Evolutionary conservation across 2,113 vertebrate genomes (phyloP).

Genomic region (Vulpes ferrilata): DNA sequence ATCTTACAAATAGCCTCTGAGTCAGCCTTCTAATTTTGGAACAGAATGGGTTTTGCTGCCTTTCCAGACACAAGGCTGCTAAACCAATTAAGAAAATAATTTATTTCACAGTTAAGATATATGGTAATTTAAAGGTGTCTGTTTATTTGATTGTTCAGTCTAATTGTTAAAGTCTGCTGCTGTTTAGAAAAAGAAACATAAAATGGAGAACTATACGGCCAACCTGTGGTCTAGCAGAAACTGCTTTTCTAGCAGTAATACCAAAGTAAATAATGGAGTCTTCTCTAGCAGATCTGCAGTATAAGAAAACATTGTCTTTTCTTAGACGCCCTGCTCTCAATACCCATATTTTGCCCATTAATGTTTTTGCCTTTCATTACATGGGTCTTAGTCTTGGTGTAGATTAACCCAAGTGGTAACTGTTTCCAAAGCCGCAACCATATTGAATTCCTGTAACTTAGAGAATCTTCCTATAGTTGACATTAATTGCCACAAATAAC

Average conservation of each 20-base stretch:
- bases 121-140: conserved; percentile 53
- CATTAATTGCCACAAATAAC: conserved; percentile 65
- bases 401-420: conserved; percentile 50
- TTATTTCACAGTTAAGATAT: conserved; percentile 72
- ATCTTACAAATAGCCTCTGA: conserved; percentile 57
- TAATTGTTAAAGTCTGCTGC: conserved; percentile 42
- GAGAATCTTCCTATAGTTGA: conserved; percentile 43
- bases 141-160: conserved; percentile 58
- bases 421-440: conserved; percentile 46
- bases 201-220: not conserved
- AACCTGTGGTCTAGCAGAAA: conserved; percentile 46
- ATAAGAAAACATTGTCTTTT: conserved; percentile 35
- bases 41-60: conserved; percentile 54
- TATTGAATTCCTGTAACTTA: conserved; percentile 61
- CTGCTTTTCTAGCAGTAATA: conserved; percentile 35
- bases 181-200: conserved; percentile 53
- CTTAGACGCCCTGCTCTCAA: not conserved
- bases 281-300: not conserved
- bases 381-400: conserved; percentile 13
- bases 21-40: conserved; percentile 64
- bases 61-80: conserved; percentile 69
- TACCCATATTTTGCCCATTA: conserved; percentile 13
- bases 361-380: conserved; percentile 36
- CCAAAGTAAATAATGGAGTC: conserved; percentile 8
- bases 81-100: conserved; percentile 76